phyloP scores from a whole-genome alignment of 2,113 vertebrate species.

The Lophura nycthemera region DNA sequence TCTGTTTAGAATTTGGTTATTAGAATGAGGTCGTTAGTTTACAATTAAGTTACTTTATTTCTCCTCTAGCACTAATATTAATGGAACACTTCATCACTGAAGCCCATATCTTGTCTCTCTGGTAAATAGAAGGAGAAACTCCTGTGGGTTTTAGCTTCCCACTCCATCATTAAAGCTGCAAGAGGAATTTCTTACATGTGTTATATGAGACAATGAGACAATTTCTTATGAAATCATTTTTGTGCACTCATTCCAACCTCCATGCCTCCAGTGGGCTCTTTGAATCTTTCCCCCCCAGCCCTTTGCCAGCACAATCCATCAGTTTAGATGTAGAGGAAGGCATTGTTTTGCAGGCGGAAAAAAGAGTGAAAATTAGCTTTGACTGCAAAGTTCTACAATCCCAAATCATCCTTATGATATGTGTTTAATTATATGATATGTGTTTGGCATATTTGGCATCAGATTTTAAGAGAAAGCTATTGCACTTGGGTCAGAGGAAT shows the following conservation, averaged over 20 bases:
- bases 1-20: slow-evolving; percentile 73
- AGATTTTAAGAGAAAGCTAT: background rate
- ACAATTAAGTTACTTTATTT: slow-evolving; percentile 76
- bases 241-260: background rate
- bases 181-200: slow-evolving; percentile 70
- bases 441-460: background rate
- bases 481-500: too few relatives aligned
- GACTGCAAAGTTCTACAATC: background rate
- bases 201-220: slow-evolving; percentile 43
- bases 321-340: background rate
- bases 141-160: slow-evolving; percentile 62
- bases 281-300: background rate
- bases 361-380: background rate
- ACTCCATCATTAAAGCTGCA: slow-evolving; percentile 57
- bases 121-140: slow-evolving; percentile 66
- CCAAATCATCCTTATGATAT: background rate
- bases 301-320: background rate
- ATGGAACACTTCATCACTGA: slow-evolving; percentile 75
- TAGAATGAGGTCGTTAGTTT: slow-evolving; percentile 78
- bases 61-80: slow-evolving; percentile 70
- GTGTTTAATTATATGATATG: background rate
- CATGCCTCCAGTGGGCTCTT: background rate
- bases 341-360: background rate
- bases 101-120: slow-evolving; percentile 60
- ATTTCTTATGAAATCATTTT: slow-evolving; percentile 37